Conservation (phyloP, 2,113 vertebrate genomes). For the Caloenas nicobarica region DNA sequence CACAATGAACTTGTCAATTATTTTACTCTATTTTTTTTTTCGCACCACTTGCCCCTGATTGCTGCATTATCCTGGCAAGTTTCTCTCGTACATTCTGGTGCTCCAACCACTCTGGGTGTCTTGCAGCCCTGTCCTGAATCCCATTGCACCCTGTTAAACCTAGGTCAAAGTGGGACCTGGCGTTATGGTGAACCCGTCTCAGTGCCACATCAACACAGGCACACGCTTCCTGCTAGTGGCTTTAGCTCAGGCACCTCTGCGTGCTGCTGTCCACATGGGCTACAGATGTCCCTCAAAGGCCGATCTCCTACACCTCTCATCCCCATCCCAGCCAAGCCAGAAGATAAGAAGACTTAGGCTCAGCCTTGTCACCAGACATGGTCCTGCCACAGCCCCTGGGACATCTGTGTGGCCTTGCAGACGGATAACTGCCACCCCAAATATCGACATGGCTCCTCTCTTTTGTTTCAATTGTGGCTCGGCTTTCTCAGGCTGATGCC, state of each 20-base stretch:
- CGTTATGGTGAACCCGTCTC: background rate
- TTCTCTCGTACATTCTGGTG: background rate
- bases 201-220: background rate
- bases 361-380: background rate
- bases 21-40: background rate
- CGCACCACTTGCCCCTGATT: background rate
- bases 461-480: background rate
- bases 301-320: background rate
- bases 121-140: background rate
- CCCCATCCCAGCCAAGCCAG: background rate
- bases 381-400: background rate
- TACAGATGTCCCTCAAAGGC: background rate
- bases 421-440: background rate
- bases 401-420: fast-evolving
- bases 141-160: background rate
- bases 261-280: fast-evolving
- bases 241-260: background rate
- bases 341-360: background rate
- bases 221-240: background rate
- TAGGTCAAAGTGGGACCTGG: background rate
- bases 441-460: background rate
- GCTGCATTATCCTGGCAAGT: background rate
- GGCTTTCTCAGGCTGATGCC: background rate
- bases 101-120: background rate
- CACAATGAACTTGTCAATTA: background rate